A percentile compares a stretch with the other conserved stretches of the same genome.
Evolutionary conservation across 2,113 vertebrate species (phyloP).

Genomic region (Lucifuga dentata): DNA sequence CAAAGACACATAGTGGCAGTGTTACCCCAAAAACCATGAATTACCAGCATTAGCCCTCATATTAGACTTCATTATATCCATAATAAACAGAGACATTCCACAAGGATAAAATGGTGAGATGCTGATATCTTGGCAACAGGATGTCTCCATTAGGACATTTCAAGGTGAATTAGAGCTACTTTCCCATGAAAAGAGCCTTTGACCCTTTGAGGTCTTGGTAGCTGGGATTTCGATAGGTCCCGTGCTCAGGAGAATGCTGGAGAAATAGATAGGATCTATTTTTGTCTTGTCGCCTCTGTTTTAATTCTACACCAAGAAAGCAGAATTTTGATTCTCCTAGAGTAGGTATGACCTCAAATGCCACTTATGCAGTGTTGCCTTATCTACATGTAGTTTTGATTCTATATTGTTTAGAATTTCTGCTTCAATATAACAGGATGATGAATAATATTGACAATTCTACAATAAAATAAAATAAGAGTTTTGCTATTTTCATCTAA

Average conservation of each 20-base stretch:
- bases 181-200: constrained; percentile 58
- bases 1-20: neutral
- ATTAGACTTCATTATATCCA: constrained; percentile 36
- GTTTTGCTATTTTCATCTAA: constrained; percentile 9
- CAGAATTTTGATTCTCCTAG: too few relatives aligned
- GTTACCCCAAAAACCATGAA: constrained; percentile 37
- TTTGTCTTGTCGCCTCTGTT: too few relatives aligned
- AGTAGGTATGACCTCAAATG: too few relatives aligned
- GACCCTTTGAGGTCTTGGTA: constrained; percentile 3
- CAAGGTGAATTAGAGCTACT: constrained; percentile 68
- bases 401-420: too few relatives aligned
- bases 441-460: too few relatives aligned
- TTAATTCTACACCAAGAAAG: too few relatives aligned
- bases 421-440: too few relatives aligned
- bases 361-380: too few relatives aligned
- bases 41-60: constrained; percentile 26
- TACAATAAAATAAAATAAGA: too few relatives aligned
- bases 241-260: too few relatives aligned
- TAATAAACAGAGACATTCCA: constrained; percentile 66
- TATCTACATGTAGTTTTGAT: too few relatives aligned
- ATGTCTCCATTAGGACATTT: constrained; percentile 70
- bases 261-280: too few relatives aligned
- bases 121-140: constrained; percentile 50
- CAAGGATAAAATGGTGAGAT: constrained; percentile 42
- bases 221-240: neutral